phyloP scores from a whole-genome alignment of 2,888 invertebrate species.

The Kryphioiulus occultus region DNA sequence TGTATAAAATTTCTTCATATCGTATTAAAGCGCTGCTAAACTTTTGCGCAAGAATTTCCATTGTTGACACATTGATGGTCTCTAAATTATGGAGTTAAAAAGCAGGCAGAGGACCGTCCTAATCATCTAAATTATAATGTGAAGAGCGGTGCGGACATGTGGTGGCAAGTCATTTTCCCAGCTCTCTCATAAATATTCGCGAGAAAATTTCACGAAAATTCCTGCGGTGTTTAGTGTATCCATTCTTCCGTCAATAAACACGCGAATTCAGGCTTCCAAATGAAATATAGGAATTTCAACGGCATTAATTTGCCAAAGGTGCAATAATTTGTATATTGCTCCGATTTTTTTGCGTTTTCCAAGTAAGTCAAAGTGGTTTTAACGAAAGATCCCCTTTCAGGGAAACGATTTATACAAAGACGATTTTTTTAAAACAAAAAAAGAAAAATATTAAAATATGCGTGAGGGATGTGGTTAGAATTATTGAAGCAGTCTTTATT shows the following conservation, averaged over 20 bases:
- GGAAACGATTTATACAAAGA: not conserved
- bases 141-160: conserved; percentile 15
- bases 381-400: not conserved
- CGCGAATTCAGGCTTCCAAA: not conserved
- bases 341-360: not conserved
- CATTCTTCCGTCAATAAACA: not conserved
- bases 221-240: not conserved
- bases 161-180: not conserved
- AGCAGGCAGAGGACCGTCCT: not conserved
- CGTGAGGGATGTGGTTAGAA: not conserved
- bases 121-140: not conserved
- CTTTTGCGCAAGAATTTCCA: not conserved
- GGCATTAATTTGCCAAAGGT: not conserved
- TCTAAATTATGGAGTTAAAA: conserved; percentile 7
- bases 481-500: not conserved
- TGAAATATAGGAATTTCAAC: not conserved
- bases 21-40: not conserved
- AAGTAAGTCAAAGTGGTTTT: not conserved
- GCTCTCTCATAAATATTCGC: not conserved
- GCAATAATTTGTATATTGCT: not conserved
- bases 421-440: not conserved
- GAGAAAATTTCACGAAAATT: not conserved
- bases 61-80: not conserved
- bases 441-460: not conserved
- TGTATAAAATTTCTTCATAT: not conserved